phyloP scores from a whole-genome alignment of 2,797 vertebrate species.

The Clamator glandarius region DNA sequence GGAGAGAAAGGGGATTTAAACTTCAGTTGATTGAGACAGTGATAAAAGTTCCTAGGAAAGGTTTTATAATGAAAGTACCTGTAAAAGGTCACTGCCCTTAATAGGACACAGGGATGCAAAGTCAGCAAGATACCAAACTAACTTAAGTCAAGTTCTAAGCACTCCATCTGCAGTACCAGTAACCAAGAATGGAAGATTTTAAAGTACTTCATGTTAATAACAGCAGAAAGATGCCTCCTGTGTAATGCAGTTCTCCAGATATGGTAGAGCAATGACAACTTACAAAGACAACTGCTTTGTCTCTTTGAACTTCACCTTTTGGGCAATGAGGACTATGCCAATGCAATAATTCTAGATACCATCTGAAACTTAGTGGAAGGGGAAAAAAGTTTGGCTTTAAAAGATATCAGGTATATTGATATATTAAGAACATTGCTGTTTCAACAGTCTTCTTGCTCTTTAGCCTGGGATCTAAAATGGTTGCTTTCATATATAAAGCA shows the following conservation, averaged over 20 bases:
- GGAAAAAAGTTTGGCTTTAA: not conserved
- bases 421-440: not conserved
- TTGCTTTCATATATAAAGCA: not conserved
- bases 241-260: not conserved
- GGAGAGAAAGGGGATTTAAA: not conserved
- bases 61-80: not conserved
- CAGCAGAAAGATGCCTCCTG: not conserved
- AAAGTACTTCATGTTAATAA: not conserved
- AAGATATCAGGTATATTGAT: not conserved
- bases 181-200: not conserved
- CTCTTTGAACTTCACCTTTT: not conserved
- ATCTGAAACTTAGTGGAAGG: not conserved
- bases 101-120: not conserved
- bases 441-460: not conserved
- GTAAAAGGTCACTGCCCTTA: not conserved
- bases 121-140: not conserved
- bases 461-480: not conserved
- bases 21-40: not conserved
- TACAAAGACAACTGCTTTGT: not conserved
- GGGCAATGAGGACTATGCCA: not conserved
- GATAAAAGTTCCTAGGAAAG: not conserved
- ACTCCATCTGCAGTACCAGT: not conserved
- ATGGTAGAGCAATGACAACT: not conserved
- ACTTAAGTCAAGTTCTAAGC: not conserved
- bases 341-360: not conserved